A percentile compares a stretch with the other conserved stretches of the same genome.
These are phyloP conservation scores for Nephrotoma flavescens DNA, from an alignment of 2,888 invertebrate species.

Conservation along the genomic window DNA sequence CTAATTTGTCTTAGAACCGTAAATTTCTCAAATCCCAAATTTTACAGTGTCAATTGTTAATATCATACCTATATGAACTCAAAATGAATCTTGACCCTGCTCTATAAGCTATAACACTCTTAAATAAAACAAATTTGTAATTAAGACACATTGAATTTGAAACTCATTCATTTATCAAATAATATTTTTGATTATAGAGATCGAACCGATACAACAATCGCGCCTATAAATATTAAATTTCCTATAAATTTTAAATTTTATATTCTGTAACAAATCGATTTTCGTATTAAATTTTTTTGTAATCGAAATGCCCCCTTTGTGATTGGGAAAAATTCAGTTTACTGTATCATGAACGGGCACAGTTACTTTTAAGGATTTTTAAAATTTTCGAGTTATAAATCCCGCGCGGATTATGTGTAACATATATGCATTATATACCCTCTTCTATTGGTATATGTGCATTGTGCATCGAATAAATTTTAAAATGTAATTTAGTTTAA, in stretches of 20 bases:
- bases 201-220: neutral
- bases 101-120: neutral
- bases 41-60: neutral
- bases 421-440: no score
- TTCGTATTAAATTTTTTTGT: neutral
- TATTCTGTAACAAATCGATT: neutral
- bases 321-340: no score
- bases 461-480: no score
- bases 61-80: neutral
- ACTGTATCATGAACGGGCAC: neutral
- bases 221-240: neutral
- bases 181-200: neutral
- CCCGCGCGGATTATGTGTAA: neutral
- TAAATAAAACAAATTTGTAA: neutral
- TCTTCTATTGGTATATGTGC: no score
- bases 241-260: neutral
- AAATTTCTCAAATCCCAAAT: neutral
- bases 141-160: neutral
- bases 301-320: neutral
- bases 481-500: no score
- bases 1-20: neutral
- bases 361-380: neutral
- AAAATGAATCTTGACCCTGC: neutral
- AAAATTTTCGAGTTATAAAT: neutral
- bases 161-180: neutral